Percentiles rank a stretch among this genome's conserved stretches.
Conservation (phyloP, 2,113 vertebrate species). For the Camelus bactrianus region DNA sequence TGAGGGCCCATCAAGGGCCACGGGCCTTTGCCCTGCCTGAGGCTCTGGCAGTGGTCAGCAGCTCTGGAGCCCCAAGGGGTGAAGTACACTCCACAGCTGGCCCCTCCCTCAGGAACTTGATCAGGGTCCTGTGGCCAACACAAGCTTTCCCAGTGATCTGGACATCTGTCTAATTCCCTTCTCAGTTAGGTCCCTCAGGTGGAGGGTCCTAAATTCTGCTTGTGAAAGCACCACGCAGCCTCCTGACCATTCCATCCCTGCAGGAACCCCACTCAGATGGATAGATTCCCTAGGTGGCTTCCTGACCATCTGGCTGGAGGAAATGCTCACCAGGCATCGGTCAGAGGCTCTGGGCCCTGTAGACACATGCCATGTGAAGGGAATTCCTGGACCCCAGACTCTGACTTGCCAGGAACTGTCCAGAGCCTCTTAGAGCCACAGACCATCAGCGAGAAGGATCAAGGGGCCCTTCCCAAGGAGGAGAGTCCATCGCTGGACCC, state of each 20-base stretch:
- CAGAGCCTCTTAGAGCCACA: background rate
- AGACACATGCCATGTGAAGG: accelerated
- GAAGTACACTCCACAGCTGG: background rate
- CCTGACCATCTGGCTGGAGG: background rate
- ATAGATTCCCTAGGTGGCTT: background rate
- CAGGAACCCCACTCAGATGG: background rate
- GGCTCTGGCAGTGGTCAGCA: background rate
- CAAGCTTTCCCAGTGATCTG: background rate
- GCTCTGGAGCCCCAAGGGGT: background rate
- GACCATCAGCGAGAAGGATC: background rate
- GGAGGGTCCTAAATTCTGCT: background rate
- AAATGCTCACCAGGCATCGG: background rate
- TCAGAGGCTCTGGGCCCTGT: background rate
- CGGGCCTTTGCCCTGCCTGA: background rate
- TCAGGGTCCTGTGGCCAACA: background rate
- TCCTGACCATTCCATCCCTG: no score
- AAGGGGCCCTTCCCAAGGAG: background rate
- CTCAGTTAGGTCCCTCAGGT: background rate
- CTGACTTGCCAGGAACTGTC: background rate
- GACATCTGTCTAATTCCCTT: background rate
- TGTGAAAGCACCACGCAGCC: background rate
- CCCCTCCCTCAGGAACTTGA: background rate
- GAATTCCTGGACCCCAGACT: background rate
- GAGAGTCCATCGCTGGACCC: no score
- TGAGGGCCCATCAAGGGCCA: background rate